A percentile compares a stretch with the other conserved stretches of the same genome.
Conservation (phyloP, 2,888 invertebrate genomes). For the Rapana venosa region DNA sequence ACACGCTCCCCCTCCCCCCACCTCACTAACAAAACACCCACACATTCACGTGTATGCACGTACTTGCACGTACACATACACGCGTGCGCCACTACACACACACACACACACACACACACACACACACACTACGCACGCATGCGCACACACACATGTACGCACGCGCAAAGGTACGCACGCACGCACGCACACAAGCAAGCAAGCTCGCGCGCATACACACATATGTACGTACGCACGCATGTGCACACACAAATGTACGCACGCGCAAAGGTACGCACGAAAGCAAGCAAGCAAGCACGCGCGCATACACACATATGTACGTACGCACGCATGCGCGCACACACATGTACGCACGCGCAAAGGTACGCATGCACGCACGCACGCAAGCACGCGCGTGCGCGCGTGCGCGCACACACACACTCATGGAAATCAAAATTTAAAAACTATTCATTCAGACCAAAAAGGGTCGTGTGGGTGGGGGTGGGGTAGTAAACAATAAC, state of each 20-base stretch:
- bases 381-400: neutral
- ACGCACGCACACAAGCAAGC: slow-evolving; percentile 30
- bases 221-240: neutral
- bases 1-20: neutral
- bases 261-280: too few relatives aligned
- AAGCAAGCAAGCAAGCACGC: neutral
- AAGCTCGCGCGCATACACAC: neutral
- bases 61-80: neutral
- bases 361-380: neutral
- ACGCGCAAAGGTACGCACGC: neutral
- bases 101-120: slow-evolving; percentile 34
- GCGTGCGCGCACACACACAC: slow-evolving; percentile 26
- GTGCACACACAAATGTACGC: neutral
- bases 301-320: neutral
- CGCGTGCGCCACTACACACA: neutral
- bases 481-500: too few relatives aligned
- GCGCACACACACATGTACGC: slow-evolving; percentile 29
- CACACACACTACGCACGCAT: neutral
- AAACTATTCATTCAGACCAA: neutral
- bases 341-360: neutral
- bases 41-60: neutral
- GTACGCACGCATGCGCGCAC: neutral
- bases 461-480: too few relatives aligned
- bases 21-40: neutral
- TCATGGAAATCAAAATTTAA: neutral